phyloP scores from a whole-genome alignment of 23 tunicate species.

The Phallusia fumigata region DNA sequence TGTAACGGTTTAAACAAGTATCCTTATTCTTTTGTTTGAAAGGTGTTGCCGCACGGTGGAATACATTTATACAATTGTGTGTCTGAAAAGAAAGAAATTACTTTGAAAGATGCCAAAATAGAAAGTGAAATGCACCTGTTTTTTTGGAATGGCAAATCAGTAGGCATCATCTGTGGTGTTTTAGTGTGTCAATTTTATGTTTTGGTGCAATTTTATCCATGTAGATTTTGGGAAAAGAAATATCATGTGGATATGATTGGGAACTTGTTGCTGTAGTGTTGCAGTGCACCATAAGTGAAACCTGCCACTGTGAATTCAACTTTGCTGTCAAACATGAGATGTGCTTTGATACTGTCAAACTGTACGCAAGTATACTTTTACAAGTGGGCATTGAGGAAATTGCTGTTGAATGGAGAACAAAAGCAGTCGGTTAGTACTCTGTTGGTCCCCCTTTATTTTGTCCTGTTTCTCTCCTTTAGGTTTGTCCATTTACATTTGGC shows the following conservation, averaged over 20 bases:
- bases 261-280: neutral
- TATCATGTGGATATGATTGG: neutral
- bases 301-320: neutral
- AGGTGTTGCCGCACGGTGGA: slow-evolving; percentile 42
- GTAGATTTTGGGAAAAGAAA: neutral
- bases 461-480: too few relatives aligned
- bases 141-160: slow-evolving; percentile 34
- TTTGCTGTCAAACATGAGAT: neutral
- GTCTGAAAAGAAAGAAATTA: neutral
- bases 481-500: too few relatives aligned
- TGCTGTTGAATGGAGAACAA: neutral
- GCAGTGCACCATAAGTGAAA: neutral
- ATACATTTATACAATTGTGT: slow-evolving; percentile 39
- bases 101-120: slow-evolving; percentile 19
- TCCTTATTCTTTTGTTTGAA: neutral
- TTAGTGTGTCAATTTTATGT: neutral
- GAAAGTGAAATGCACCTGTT: slow-evolving; percentile 23
- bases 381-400: neutral
- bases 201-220: neutral
- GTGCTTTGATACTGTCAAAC: neutral
- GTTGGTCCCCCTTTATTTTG: too few relatives aligned
- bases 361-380: neutral
- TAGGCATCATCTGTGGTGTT: slow-evolving; percentile 1
- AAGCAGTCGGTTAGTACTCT: neutral
- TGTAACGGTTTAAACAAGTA: neutral